A percentile compares a stretch with the other conserved stretches of the same genome.
These are phyloP conservation scores for Leucozona laternaria DNA, from an alignment of 2,888 invertebrate species.

Conservation along the genomic window DNA sequence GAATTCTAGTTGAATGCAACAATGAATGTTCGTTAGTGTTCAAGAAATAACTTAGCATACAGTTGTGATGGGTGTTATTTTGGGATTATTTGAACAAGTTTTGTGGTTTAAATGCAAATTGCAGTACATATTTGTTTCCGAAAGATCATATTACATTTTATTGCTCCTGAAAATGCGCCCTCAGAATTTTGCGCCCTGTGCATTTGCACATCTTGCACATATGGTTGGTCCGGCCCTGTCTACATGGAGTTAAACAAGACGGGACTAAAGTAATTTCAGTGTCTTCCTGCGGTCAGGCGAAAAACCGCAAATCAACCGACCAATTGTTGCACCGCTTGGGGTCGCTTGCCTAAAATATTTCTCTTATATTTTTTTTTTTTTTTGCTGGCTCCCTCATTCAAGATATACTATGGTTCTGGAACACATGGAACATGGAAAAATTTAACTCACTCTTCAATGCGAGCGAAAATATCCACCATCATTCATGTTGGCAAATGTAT, in stretches of 20 bases:
- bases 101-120: no score
- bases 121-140: no score
- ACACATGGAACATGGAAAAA: constrained; percentile 27
- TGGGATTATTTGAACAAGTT: no score
- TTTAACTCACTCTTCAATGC: constrained; percentile 33
- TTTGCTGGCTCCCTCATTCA: background rate
- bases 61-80: no score
- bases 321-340: constrained; percentile 68
- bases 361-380: background rate
- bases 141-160: no score
- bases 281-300: constrained; percentile 20
- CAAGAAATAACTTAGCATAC: no score
- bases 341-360: constrained; percentile 28
- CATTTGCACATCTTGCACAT: no score
- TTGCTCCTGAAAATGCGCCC: no score
- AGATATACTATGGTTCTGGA: background rate
- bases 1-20: no score
- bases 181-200: no score
- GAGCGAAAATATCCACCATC: constrained; percentile 47
- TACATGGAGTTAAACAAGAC: constrained; percentile 14
- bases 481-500: constrained; percentile 51
- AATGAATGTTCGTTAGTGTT: no score
- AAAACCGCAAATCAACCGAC: constrained; percentile 45
- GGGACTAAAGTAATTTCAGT: constrained; percentile 37
- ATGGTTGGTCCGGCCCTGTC: no score